Conservation (phyloP, 2,888 invertebrate species). For the Stratiomys singularior region DNA sequence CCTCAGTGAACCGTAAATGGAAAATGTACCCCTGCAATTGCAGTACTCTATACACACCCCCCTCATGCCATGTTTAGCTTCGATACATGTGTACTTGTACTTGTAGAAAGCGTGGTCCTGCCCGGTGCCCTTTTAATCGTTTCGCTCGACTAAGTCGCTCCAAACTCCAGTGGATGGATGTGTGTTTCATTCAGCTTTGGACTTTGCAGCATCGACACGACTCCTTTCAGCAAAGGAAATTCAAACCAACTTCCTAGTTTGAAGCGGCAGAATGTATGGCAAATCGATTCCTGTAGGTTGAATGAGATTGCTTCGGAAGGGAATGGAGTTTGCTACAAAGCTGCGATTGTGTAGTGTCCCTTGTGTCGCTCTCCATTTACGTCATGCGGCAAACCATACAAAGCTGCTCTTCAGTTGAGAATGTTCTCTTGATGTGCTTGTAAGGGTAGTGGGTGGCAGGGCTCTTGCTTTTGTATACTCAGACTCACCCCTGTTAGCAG, state of each 20-base stretch:
- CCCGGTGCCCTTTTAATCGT: not conserved
- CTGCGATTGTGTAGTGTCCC: conserved; percentile 5
- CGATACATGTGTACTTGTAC: not conserved
- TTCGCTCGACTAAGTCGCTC: not conserved
- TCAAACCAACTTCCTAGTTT: conserved; percentile 43
- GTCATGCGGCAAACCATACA: conserved; percentile 36
- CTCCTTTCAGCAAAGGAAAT: conserved; percentile 13
- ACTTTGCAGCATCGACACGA: conserved; percentile 28
- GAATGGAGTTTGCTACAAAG: not conserved
- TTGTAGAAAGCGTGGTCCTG: not conserved
- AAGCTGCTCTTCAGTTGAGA: not conserved
- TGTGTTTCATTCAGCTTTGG: conserved; percentile 45
- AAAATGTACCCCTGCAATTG: not conserved
- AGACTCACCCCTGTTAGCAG: not conserved
- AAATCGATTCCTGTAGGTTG: conserved; percentile 47
- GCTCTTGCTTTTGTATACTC: not conserved
- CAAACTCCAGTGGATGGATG: not conserved
- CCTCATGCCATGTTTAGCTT: not conserved
- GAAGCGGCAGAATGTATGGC: conserved; percentile 41
- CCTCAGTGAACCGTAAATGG: not conserved
- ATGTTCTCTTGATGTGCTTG: conserved; percentile 20
- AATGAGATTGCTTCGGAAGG: conserved; percentile 13
- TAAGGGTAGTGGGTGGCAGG: conserved; percentile 7
- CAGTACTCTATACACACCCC: not conserved
- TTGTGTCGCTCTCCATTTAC: conserved; percentile 17